Percentiles rank a stretch among this genome's conserved stretches.
These are phyloP conservation scores for Pangasianodon hypophthalmus DNA, from an alignment of 2,113 vertebrate genomes.

Conservation along the genomic window DNA sequence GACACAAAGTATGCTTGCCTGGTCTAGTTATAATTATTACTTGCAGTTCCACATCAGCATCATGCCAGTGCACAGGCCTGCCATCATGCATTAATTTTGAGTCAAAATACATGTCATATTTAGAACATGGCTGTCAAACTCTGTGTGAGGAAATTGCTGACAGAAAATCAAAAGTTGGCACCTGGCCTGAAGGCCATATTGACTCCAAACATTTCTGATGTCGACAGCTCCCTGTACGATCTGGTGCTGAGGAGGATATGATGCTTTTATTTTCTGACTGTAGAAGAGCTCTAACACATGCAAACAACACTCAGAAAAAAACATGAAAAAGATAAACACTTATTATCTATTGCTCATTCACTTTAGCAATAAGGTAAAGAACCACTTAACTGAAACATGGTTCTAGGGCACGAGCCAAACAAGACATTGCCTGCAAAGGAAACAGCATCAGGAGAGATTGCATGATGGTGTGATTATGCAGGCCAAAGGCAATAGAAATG, in stretches of 20 bases:
- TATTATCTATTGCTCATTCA: background rate
- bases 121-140: background rate
- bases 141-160: conserved; percentile 4
- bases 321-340: background rate
- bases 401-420: background rate
- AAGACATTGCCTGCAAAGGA: background rate
- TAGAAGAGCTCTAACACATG: conserved; percentile 3
- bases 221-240: conserved; percentile 2
- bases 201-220: conserved; percentile 16
- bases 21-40: conserved; percentile 5
- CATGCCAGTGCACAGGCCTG: background rate
- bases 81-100: background rate
- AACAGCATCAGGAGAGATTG: background rate
- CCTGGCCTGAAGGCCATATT: background rate
- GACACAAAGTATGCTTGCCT: background rate
- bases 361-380: background rate
- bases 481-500: background rate
- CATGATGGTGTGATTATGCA: conserved; percentile 7
- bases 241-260: conserved; percentile 3
- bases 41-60: conserved; percentile 2
- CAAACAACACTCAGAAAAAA: background rate
- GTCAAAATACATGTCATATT: conserved; percentile 22
- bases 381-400: background rate
- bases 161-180: conserved; percentile 15
- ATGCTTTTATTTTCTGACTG: conserved; percentile 24